phyloP scores from a whole-genome alignment of 2,888 invertebrate genomes.

The Drosophila macrospina region DNA sequence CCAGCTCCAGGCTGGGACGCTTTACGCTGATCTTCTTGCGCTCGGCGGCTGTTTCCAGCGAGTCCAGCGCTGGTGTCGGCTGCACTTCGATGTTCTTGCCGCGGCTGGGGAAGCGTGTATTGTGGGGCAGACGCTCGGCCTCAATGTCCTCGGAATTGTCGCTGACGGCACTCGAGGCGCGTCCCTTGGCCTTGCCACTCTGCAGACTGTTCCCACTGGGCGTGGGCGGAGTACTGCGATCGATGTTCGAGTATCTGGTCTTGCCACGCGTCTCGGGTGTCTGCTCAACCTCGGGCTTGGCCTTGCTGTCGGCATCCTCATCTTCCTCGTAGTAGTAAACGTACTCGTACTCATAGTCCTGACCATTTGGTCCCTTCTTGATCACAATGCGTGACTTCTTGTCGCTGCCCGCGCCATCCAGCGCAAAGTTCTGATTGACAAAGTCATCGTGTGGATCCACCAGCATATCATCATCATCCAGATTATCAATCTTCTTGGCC shows the following conservation, averaged over 20 bases:
- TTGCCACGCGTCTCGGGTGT: slow-evolving; percentile 86
- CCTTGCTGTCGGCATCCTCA: slow-evolving; percentile 86
- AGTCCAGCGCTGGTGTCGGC: slow-evolving; percentile 87
- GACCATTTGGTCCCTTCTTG: slow-evolving; percentile 95
- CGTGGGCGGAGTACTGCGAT: slow-evolving; percentile 85
- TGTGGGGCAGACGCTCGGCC: slow-evolving; percentile 89
- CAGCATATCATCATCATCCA: slow-evolving; percentile 74
- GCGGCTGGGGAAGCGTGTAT: slow-evolving; percentile 93
- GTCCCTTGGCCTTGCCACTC: slow-evolving; percentile 88
- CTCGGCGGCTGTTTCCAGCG: slow-evolving; percentile 87
- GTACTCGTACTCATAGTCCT: slow-evolving; percentile 96
- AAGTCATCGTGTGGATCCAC: slow-evolving; percentile 80
- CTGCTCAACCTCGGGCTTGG: slow-evolving; percentile 84
- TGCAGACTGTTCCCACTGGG: slow-evolving; percentile 88
- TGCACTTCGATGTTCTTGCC: slow-evolving; percentile 86
- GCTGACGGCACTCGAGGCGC: slow-evolving; percentile 78
- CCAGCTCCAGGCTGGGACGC: slow-evolving; percentile 92
- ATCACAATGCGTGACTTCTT: slow-evolving; percentile 91
- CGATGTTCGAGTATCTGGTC: slow-evolving; percentile 84
- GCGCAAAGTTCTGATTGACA: slow-evolving; percentile 86
- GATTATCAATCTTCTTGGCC: slow-evolving; percentile 55
- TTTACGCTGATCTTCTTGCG: slow-evolving; percentile 86
- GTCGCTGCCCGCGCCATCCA: slow-evolving; percentile 89
- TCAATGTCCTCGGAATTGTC: slow-evolving; percentile 75
- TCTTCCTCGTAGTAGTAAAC: slow-evolving; percentile 96